Base-by-base conservation (phyloP, 2,888 invertebrate species). In the Bibio marci region DNA sequence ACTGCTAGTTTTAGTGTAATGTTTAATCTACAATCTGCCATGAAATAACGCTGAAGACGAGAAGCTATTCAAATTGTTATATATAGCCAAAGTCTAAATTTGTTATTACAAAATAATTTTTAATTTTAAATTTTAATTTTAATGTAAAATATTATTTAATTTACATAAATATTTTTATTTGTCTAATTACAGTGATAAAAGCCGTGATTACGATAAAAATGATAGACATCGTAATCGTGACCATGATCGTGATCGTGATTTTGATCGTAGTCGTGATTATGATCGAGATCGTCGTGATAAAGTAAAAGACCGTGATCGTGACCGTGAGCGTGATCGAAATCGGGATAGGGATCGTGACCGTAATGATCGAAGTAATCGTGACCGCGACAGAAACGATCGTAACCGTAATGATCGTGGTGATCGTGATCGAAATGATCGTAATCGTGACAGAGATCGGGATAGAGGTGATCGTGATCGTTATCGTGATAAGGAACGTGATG, bases 401-500 rank as follows among this genome's bases (percentile, higher is more conserved):
- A 47, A 47, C 22, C 44, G 52, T 1, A 47, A 47, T 25, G 37
- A 48, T 4, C 45, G 52, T 18, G 46, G 50, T 2, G 52, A 46
- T 13, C 37, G 44, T 8, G 40, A 43, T 19, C 35, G 47, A 34
- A 43, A 48, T 25, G 38, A 41, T 27, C 39, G 43, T 28, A 35
- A 44, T 14, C 33, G 43, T 10, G 41, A 44, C 14, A 37, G 46
- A 32, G 42, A 43, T 39, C 43, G 46, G n/a, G n/a, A n/a, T 8
- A 43, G 44, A 18, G 39, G 47, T 2, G 44, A 45, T 27, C 43
- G 46, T 22, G 40, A 38, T 35, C 50, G 55, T 14, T 52, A 52
- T 41, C 46, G 53, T 17, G 52, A 54, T 41, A 50, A 56, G 5
- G 62, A 65, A 28, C 55, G 64, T 2, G 51, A 37, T 51, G 47